Conservation (phyloP, 2,797 vertebrate genomes). For the Allobates femoralis region DNA sequence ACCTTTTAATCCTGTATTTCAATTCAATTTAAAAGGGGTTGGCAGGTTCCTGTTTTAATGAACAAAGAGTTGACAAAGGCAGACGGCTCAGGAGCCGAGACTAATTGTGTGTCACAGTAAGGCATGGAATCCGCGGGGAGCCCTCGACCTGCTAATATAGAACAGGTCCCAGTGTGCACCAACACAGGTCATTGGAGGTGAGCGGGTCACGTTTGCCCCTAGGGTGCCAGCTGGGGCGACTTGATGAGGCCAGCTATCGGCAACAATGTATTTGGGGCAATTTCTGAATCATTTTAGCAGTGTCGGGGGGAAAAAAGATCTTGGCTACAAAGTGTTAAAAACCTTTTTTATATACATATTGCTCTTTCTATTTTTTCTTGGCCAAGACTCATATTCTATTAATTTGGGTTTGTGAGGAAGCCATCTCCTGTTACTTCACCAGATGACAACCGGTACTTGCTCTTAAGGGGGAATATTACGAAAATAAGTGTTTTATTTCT, state of each 20-base stretch:
- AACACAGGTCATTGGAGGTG: conserved; percentile 40
- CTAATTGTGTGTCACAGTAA: conserved; percentile 60
- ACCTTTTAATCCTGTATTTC: conserved; percentile 62
- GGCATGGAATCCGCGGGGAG: neutral
- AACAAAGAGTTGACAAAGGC: conserved; percentile 59
- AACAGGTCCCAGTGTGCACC: conserved; percentile 48
- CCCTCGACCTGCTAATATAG: conserved; percentile 55
- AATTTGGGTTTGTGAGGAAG: neutral
- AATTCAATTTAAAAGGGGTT: conserved; percentile 60
- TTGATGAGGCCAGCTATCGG: conserved; percentile 52
- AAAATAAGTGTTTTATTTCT: neutral
- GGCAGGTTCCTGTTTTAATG: conserved; percentile 58
- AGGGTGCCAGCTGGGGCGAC: conserved; percentile 27
- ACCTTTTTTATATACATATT: neutral
- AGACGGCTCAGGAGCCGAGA: conserved; percentile 50
- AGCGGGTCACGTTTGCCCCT: conserved; percentile 63
- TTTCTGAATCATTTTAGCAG: neutral
- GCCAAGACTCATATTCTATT: neutral
- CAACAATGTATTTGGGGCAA: conserved; percentile 49
- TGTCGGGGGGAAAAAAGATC: neutral
- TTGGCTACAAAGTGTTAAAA: neutral
- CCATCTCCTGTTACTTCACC: neutral
- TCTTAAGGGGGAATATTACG: neutral
- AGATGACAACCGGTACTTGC: too few species aligned
- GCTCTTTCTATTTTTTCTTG: neutral